Conservation (phyloP, 2,113 vertebrate species). For the Zosterops borbonicus region DNA sequence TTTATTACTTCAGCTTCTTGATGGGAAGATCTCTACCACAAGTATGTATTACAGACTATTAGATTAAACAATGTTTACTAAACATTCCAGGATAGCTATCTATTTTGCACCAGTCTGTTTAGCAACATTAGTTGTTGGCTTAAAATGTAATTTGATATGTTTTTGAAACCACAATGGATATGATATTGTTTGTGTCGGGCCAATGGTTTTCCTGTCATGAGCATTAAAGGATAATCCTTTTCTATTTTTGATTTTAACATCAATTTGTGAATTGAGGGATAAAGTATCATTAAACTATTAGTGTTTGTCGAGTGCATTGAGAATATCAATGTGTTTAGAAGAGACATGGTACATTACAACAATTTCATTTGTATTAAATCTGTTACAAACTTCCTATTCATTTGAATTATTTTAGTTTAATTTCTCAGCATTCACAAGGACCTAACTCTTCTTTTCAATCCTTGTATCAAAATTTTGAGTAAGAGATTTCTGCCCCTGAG, state of each 20-base stretch:
- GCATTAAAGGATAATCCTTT: conserved; percentile 18
- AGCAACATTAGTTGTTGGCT: neutral
- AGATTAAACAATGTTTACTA: neutral
- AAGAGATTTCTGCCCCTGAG: neutral
- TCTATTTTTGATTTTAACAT: conserved; percentile 1
- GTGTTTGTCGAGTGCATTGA: neutral
- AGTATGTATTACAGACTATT: neutral
- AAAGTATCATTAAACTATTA: neutral
- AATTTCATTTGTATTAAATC: neutral
- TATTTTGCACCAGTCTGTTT: neutral
- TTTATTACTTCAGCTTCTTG: neutral
- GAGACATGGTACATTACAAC: neutral
- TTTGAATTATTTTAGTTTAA: neutral
- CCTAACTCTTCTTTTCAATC: neutral
- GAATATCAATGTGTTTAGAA: neutral
- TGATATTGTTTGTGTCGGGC: neutral
- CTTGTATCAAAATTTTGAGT: neutral
- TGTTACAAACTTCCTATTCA: neutral
- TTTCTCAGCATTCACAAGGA: neutral
- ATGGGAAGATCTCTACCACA: neutral
- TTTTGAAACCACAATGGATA: neutral
- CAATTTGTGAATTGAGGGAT: neutral
- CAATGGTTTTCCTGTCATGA: neutral
- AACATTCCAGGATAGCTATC: neutral
- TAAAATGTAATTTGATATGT: neutral